Percentiles rank a stretch among this genome's conserved stretches.
These are phyloP conservation scores for Brachynemurus nebulosus DNA, from an alignment of 2,888 invertebrate genomes.

Conservation along the genomic window DNA sequence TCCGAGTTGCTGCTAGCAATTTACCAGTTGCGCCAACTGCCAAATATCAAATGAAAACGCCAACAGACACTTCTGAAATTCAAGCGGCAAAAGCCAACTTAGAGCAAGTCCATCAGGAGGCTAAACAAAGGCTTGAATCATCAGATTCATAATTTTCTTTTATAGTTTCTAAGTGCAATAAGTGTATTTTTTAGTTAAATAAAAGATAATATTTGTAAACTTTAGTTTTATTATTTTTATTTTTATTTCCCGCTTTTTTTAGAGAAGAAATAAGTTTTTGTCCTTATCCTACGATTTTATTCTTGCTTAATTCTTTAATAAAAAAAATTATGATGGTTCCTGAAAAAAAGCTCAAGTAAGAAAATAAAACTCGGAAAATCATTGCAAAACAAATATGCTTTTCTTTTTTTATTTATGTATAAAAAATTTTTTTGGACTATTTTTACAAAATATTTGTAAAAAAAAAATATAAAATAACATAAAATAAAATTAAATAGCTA, in stretches of 20 bases:
- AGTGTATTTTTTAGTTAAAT: too few species aligned
- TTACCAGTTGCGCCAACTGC: slow-evolving; percentile 34
- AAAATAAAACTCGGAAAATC: too few species aligned
- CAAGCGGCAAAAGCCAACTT: neutral
- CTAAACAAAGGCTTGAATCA: slow-evolving; percentile 1
- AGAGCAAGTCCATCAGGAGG: neutral
- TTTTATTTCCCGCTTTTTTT: too few species aligned
- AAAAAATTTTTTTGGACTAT: neutral
- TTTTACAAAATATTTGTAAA: slow-evolving; percentile 1
- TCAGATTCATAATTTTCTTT: too few species aligned
- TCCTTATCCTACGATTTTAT: too few species aligned
- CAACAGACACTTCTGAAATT: slow-evolving; percentile 3
- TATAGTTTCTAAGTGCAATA: too few species aligned
- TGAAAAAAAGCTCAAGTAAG: too few species aligned
- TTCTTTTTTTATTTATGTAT: neutral
- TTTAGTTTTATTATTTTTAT: too few species aligned
- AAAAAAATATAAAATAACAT: neutral
- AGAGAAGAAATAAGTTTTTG: too few species aligned
- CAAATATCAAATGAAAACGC: neutral
- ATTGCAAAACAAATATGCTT: neutral
- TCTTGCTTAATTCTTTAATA: too few species aligned
- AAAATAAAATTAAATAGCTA: neutral
- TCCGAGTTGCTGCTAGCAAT: slow-evolving; percentile 50
- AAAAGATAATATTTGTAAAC: too few species aligned
- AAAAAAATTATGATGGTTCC: too few species aligned